A percentile compares a stretch with the other conserved stretches of the same genome.
Conservation (phyloP, 2,113 vertebrate genomes). For the Onychostruthus taczanowskii region DNA sequence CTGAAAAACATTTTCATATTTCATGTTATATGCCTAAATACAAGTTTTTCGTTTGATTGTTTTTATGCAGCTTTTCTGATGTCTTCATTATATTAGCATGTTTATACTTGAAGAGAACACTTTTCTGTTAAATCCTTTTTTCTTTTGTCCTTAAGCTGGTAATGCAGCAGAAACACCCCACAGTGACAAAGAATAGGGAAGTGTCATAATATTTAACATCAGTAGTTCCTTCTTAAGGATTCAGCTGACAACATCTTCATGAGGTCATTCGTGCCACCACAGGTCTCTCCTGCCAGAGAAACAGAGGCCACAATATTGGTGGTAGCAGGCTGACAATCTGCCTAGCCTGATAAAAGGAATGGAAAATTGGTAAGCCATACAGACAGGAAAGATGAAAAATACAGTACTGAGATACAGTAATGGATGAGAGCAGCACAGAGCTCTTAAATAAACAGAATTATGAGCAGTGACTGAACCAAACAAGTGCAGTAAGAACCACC, state of each 20-base stretch:
- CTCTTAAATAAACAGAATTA: constrained; percentile 12
- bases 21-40: background rate
- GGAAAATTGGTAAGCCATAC: background rate
- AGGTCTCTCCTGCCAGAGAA: background rate
- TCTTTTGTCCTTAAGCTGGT: background rate
- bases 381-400: background rate
- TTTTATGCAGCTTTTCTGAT: background rate
- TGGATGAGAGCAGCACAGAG: background rate
- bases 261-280: background rate
- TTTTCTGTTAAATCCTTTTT: background rate
- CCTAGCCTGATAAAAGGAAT: background rate
- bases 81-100: background rate
- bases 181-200: background rate
- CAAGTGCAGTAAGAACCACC: constrained; percentile 27
- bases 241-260: background rate
- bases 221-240: background rate
- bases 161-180: background rate
- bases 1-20: background rate
- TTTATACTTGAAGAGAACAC: background rate
- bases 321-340: background rate
- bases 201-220: background rate
- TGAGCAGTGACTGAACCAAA: constrained; percentile 9
- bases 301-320: background rate
- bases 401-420: background rate
- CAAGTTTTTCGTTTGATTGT: background rate